Evolutionary conservation across 2,888 invertebrate species (phyloP).

Genomic region (Ethmia dodecea): DNA sequence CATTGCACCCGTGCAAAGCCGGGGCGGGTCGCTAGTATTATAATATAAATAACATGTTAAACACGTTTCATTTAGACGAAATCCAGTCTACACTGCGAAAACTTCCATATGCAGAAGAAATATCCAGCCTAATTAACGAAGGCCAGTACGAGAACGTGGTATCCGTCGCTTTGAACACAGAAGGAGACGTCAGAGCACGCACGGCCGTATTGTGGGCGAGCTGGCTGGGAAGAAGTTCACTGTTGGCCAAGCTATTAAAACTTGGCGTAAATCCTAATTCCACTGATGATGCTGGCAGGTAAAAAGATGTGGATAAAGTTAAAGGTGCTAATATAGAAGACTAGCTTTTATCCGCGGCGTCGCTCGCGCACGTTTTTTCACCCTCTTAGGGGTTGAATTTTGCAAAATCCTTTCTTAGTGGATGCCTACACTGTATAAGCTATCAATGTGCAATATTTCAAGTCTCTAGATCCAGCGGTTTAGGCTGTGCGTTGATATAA

Average conservation of each 20-base stretch:
- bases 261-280: conserved; percentile 80
- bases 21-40: too few species aligned
- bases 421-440: too few species aligned
- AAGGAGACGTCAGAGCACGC: conserved; percentile 48
- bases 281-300: conserved; percentile 83
- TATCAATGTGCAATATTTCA: too few species aligned
- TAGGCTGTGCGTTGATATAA: too few species aligned
- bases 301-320: conserved; percentile 16
- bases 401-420: too few species aligned
- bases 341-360: too few species aligned
- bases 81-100: conserved; percentile 50
- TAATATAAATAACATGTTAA: too few species aligned
- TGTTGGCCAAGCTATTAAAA: conserved; percentile 72
- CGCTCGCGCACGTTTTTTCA: too few species aligned
- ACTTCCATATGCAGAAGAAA: conserved; percentile 65
- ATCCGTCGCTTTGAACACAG: conserved; percentile 34
- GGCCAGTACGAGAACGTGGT: conserved; percentile 66
- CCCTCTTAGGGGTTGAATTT: too few species aligned
- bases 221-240: conserved; percentile 78
- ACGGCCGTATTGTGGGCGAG: conserved; percentile 79
- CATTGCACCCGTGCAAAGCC: too few species aligned
- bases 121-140: conserved; percentile 51
- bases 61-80: too few species aligned
- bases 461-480: too few species aligned
- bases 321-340: background rate